Evolutionary conservation across 2,888 invertebrate species (phyloP).

Genomic region (Caradrina clavipalpis): DNA sequence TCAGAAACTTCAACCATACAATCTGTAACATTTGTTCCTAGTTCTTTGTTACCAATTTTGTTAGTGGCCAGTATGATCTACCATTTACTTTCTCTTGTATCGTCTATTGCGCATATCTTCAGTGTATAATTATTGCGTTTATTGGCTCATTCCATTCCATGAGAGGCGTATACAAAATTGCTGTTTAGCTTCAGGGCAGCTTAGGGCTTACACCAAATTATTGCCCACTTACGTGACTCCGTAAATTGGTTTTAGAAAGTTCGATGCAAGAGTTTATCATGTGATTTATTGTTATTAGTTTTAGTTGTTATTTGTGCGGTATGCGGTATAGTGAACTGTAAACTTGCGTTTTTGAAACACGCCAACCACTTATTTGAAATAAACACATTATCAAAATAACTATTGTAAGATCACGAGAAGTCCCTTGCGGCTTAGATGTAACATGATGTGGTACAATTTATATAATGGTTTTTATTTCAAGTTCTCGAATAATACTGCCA

Average conservation of each 20-base stretch:
- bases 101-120: slow-evolving; percentile 70
- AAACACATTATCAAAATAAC: slow-evolving; percentile 45
- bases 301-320: slow-evolving; percentile 54
- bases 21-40: slow-evolving; percentile 49
- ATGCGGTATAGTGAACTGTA: slow-evolving; percentile 56
- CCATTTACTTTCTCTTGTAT: slow-evolving; percentile 72
- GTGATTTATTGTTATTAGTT: slow-evolving; percentile 67
- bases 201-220: slow-evolving; percentile 72
- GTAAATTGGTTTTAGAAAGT: slow-evolving; percentile 74
- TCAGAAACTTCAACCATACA: slow-evolving; percentile 41
- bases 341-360: slow-evolving; percentile 43
- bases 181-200: slow-evolving; percentile 69
- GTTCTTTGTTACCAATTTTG: slow-evolving; percentile 56
- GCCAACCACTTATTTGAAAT: slow-evolving; percentile 36
- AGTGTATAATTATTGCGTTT: slow-evolving; percentile 74
- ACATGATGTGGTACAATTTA: slow-evolving; percentile 10
- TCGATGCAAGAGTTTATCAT: slow-evolving; percentile 60
- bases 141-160: slow-evolving; percentile 66
- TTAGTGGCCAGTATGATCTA: slow-evolving; percentile 55
- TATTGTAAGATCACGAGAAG: slow-evolving; percentile 19
- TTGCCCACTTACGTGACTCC: slow-evolving; percentile 66
- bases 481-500: not conserved
- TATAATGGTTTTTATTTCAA: slow-evolving; percentile 11
- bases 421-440: slow-evolving; percentile 13
- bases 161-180: slow-evolving; percentile 67